A percentile compares a stretch with the other conserved stretches of the same genome.
Conservation (phyloP, 2,888 invertebrate genomes). For the Euphydryas editha region DNA sequence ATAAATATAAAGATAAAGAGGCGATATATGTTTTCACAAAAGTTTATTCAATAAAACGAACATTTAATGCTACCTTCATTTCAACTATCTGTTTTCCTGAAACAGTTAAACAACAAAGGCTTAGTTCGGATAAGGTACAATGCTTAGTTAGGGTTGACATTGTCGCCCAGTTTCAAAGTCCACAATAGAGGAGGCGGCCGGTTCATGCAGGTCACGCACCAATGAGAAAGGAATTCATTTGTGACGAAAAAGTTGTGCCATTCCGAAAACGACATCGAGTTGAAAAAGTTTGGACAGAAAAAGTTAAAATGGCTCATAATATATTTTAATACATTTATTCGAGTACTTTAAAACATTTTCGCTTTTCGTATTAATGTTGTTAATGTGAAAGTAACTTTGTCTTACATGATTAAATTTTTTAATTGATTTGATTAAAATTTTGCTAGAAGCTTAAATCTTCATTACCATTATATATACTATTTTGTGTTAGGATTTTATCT, state of each 20-base stretch:
- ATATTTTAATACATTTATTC: neutral
- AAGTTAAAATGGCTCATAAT: neutral
- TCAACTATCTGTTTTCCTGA: conserved; percentile 11
- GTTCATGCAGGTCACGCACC: conserved; percentile 58
- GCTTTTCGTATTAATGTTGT: neutral
- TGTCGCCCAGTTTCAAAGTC: conserved; percentile 28
- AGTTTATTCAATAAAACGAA: neutral
- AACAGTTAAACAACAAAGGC: conserved; percentile 35
- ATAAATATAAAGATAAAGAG: too few relatives aligned
- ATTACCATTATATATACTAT: too few relatives aligned
- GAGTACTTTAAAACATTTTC: neutral
- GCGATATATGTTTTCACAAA: neutral
- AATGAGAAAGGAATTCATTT: conserved; percentile 63
- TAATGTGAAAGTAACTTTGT: neutral
- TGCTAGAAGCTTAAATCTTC: too few relatives aligned
- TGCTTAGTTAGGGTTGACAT: conserved; percentile 44
- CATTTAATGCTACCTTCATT: neutral
- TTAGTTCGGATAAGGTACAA: conserved; percentile 38
- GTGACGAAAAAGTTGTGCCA: conserved; percentile 54
- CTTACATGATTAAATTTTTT: neutral
- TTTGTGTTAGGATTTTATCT: too few relatives aligned
- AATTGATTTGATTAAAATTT: neutral
- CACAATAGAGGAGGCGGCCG: conserved; percentile 36
- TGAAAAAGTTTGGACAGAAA: conserved; percentile 1
- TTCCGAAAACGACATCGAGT: conserved; percentile 18